Conservation (phyloP, 2,888 invertebrate genomes). For the Melangyna quadrimaculata region DNA sequence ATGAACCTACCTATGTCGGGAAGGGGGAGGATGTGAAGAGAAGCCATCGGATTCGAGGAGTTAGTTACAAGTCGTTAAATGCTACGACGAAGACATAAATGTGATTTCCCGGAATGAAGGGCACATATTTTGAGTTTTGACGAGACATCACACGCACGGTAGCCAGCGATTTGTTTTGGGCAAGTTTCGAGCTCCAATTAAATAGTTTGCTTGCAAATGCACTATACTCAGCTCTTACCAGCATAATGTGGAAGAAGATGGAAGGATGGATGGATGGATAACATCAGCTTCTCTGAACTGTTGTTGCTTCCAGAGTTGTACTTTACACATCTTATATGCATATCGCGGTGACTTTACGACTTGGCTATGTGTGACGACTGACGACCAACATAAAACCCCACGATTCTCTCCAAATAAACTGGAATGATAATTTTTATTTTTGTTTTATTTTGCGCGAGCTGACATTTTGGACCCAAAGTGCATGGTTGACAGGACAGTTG, state of each 20-base stretch:
- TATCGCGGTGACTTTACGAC: slow-evolving; percentile 62
- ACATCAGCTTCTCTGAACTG: slow-evolving; percentile 50
- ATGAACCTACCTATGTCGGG: slow-evolving; percentile 7
- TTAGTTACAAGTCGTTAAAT: slow-evolving; percentile 55
- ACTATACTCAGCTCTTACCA: background rate
- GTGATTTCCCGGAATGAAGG: slow-evolving; percentile 66
- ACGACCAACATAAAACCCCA: slow-evolving; percentile 56
- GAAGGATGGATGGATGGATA: slow-evolving; percentile 38
- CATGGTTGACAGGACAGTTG: slow-evolving; percentile 32
- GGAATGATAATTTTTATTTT: slow-evolving; percentile 62
- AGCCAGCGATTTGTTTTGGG: slow-evolving; percentile 51
- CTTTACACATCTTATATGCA: slow-evolving; percentile 65
- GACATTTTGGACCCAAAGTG: slow-evolving; percentile 70
- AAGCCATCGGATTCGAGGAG: slow-evolving; percentile 19
- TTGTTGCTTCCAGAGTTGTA: slow-evolving; percentile 19
- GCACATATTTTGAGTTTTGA: slow-evolving; percentile 54
- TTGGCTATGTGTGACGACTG: slow-evolving; percentile 52
- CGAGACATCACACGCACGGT: slow-evolving; percentile 21
- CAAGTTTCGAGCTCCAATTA: slow-evolving; percentile 64
- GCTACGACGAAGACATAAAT: slow-evolving; percentile 38
- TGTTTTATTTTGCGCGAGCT: slow-evolving; percentile 20
- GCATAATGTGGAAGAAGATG: background rate
- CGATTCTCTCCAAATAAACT: slow-evolving; percentile 51
- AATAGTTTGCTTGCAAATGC: slow-evolving; percentile 53
- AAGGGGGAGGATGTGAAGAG: background rate